Conservation (phyloP, 2,797 vertebrate species). For the Knipowitschia caucasica region DNA sequence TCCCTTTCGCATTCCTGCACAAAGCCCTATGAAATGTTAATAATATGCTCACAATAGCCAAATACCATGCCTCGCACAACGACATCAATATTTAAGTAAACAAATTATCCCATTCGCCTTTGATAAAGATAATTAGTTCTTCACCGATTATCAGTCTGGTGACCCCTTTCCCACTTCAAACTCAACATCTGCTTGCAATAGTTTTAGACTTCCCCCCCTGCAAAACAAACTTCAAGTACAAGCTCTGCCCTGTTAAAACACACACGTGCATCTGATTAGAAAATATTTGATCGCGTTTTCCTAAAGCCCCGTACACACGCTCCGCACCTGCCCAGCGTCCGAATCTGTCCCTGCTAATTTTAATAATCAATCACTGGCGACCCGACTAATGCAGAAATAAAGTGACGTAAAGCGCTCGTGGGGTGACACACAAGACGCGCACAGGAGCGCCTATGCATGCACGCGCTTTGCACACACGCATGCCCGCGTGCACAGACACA, state of each 20-base stretch:
- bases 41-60: conserved; percentile 98
- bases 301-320: conserved; percentile 55
- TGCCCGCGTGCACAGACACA: conserved; percentile 3
- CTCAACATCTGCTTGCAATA: conserved; percentile 78
- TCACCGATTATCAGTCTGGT: conserved; percentile 88
- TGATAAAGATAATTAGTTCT: conserved; percentile 99
- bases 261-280: conserved; percentile 76
- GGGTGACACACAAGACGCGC: conserved; percentile 12
- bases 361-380: conserved; percentile 55
- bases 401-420: conserved; percentile 20
- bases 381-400: conserved; percentile 29
- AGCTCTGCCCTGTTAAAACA: conserved; percentile 68
- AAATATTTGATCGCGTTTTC: conserved; percentile 77
- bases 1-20: conserved; percentile 96
- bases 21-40: conserved; percentile 99
- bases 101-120: conserved; percentile 96
- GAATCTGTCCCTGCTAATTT: conserved; percentile 43
- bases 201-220: conserved; percentile 58
- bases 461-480: conserved; percentile 8
- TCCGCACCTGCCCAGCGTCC: conserved; percentile 46
- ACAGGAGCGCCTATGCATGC: conserved; percentile 1
- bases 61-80: conserved; percentile 89
- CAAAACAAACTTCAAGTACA: conserved; percentile 70
- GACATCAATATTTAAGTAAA: conserved; percentile 99
- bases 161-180: conserved; percentile 89